Evolutionary conservation across 2,888 invertebrate genomes (phyloP), one percentile per base, ranked within the genome.

Genomic region (Aphidoletes aphidimyza): DNA sequence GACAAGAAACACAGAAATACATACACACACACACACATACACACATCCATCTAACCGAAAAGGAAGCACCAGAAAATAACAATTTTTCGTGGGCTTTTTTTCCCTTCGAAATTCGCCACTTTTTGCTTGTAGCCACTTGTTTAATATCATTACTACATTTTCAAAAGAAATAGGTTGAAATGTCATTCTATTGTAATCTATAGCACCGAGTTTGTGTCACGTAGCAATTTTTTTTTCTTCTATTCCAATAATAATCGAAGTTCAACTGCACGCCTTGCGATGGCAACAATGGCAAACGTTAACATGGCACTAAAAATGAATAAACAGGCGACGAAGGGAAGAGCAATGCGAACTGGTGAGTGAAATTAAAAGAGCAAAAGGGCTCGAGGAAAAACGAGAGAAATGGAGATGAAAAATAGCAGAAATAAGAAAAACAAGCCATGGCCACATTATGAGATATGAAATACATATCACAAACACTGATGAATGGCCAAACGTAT

Each of bases 101-200:
- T 11, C 14, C 14, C 26, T 22, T 59, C n/a, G n/a, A n/a, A n/a
- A n/a, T n/a, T 17, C 49, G n/a, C 49, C n/a, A n/a, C 49, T 37
- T 81, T 81, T 81, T 81, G 81, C 22, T 81, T 69, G 69, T 69
- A 34, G 69, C 81, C 81, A 81, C 36, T 37, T 81, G 81, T 37
- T 81, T 37, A 81, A 81, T 81, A 81, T 37, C 37, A 81, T 37
- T 81, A 81, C 36, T 81, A 37, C n/a, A 81, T 37, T 81, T 37
- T 81, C 81, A 81, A 81, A 81, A 37, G 37, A 36, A 81, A 36
- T 81, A 81, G 81, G 37, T 81, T 36, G 81, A 81, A 81, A 81
- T 81, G 37, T 37, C 81, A 81, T 81, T 69, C 69, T 14, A 69
- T 69, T 69, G 69, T 69, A 69, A 69, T 69, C 69, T 69, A 69